A percentile compares a stretch with the other conserved stretches of the same genome.
Evolutionary conservation across 2,113 vertebrate genomes (phyloP).

Genomic region (Leptobrachium ailaonicum): DNA sequence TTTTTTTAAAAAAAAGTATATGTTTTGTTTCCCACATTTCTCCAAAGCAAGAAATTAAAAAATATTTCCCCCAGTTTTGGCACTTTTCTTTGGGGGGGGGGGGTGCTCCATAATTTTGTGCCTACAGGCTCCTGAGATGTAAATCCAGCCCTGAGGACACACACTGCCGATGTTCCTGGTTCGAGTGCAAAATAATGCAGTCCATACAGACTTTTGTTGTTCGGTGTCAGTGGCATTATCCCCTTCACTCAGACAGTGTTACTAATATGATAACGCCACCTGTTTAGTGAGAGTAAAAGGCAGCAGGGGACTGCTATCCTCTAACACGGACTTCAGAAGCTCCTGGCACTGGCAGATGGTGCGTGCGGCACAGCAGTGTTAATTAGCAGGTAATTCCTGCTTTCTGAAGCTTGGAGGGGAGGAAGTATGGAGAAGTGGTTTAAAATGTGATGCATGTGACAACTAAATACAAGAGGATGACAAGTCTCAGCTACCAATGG

Average conservation of each 20-base stretch:
- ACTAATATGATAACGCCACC: slow-evolving; percentile 51
- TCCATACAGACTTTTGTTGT: background rate
- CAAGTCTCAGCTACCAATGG: background rate
- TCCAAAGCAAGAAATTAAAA: too few species aligned
- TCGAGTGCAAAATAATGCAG: too few species aligned
- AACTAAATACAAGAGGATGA: slow-evolving; percentile 32
- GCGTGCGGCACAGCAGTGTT: slow-evolving; percentile 57
- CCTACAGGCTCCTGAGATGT: too few species aligned
- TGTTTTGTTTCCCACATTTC: too few species aligned
- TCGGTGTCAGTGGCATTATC: slow-evolving; percentile 11
- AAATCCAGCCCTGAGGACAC: too few species aligned
- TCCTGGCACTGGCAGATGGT: slow-evolving; percentile 59
- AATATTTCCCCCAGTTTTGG: too few species aligned
- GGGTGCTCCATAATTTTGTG: too few species aligned
- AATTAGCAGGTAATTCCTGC: slow-evolving; percentile 62
- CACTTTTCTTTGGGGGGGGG: too few species aligned
- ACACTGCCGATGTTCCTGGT: too few species aligned
- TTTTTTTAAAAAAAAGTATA: too few species aligned
- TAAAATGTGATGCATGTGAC: slow-evolving; percentile 5
- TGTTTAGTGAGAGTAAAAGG: slow-evolving; percentile 42
- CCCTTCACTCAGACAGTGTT: slow-evolving; percentile 29
- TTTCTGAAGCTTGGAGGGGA: slow-evolving; percentile 52
- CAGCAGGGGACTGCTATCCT: slow-evolving; percentile 22
- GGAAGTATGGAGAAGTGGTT: slow-evolving; percentile 19
- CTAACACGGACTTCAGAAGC: slow-evolving; percentile 49